phyloP scores from a whole-genome alignment of 1,140 invertebrate species.

The Conus betulinus region DNA sequence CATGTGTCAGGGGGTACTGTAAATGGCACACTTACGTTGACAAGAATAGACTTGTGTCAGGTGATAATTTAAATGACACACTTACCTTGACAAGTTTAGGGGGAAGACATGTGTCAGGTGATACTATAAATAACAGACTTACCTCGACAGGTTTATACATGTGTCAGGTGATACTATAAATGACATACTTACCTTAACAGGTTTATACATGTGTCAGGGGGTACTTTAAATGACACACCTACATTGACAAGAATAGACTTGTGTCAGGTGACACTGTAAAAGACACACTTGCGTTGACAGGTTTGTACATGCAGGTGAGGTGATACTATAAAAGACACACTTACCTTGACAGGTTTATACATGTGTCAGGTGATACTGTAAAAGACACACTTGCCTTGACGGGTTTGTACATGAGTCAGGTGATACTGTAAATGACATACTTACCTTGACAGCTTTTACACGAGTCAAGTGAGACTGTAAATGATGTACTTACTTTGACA shows the following conservation, averaged over 20 bases:
- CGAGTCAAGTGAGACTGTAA: neutral
- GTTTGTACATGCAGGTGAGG: neutral
- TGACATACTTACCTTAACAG: neutral
- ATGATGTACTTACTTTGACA: neutral
- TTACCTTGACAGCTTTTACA: constrained; percentile 63
- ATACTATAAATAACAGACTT: neutral
- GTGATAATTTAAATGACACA: no score
- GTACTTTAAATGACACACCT: no score
- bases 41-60: neutral
- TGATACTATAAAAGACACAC: no score
- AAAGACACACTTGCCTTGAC: no score
- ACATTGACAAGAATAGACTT: neutral
- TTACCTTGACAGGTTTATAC: no score
- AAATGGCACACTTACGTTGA: constrained; percentile 43
- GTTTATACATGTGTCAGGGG: neutral
- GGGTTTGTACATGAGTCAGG: no score
- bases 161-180: no score
- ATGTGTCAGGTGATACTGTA: no score
- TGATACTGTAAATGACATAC: neutral
- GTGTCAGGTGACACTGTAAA: neutral
- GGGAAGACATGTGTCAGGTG: neutral
- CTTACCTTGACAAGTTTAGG: neutral
- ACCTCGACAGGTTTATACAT: neutral
- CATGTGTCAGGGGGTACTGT: no score
- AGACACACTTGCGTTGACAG: no score